A percentile compares a stretch with the other conserved stretches of the same genome.
phyloP scores from a whole-genome alignment of 1,140 invertebrate species.

The Drosophila elegans region DNA sequence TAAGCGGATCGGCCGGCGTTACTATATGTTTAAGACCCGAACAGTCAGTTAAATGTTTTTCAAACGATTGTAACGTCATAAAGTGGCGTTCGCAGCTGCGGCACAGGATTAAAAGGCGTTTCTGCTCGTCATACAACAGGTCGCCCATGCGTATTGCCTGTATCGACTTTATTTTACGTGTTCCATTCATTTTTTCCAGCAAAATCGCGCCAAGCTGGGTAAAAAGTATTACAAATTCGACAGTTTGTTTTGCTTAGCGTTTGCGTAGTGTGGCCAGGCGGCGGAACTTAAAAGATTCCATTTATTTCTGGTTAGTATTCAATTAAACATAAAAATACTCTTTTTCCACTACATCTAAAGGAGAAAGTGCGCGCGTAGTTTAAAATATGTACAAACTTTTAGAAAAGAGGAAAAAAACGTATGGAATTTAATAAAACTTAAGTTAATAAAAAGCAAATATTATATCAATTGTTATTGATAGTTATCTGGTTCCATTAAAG shows the following conservation, averaged over 20 bases:
- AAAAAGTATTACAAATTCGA: background rate
- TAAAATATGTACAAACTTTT: background rate
- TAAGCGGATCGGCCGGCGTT: slow-evolving; percentile 31
- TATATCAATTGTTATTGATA: too few species aligned
- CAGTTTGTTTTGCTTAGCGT: background rate
- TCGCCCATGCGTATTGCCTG: slow-evolving; percentile 58
- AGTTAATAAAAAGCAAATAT: too few species aligned
- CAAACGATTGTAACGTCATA: slow-evolving; percentile 41
- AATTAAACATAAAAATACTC: background rate
- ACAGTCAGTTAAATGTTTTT: slow-evolving; percentile 47
- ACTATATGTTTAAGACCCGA: slow-evolving; percentile 49
- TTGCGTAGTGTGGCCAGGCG: slow-evolving; percentile 1
- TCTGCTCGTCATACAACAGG: slow-evolving; percentile 62
- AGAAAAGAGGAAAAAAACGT: background rate
- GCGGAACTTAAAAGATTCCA: background rate
- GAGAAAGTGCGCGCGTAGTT: background rate
- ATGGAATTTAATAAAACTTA: too few species aligned
- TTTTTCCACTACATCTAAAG: background rate
- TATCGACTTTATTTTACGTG: slow-evolving; percentile 42
- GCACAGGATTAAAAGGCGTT: slow-evolving; percentile 55
- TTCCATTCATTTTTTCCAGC: slow-evolving; percentile 56
- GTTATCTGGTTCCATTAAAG: too few species aligned
- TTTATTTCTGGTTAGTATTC: background rate
- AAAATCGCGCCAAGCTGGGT: slow-evolving; percentile 28
- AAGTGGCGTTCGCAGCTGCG: slow-evolving; percentile 57